Conservation (phyloP, 2,888 invertebrate genomes). For the Netelia virgata region DNA sequence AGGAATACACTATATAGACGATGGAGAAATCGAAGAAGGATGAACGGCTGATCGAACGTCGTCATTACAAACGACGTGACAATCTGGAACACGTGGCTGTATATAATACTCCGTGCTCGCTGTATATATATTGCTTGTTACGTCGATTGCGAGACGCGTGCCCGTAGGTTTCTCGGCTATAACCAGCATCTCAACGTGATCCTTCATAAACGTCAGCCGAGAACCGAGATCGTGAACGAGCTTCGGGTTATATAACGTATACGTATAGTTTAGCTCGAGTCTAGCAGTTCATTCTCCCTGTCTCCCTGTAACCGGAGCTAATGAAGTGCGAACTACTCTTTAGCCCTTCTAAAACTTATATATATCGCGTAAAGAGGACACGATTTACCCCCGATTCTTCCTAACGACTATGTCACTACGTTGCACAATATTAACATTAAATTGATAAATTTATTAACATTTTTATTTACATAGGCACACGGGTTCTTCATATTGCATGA, state of each 20-base stretch:
- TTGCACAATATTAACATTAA: not conserved
- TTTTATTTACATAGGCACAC: too few relatives aligned
- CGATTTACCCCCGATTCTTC: not conserved
- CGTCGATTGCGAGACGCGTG: conserved; percentile 72
- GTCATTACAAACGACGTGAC: conserved; percentile 83
- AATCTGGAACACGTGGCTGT: conserved; percentile 78
- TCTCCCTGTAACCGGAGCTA: conserved; percentile 59
- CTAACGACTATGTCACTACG: not conserved
- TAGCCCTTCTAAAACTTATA: conserved; percentile 18
- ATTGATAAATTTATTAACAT: not conserved
- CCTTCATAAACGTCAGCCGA: conserved; percentile 66
- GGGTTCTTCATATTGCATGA: too few relatives aligned
- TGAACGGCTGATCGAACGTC: conserved; percentile 82
- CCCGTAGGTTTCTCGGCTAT: conserved; percentile 60
- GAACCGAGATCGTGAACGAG: conserved; percentile 61
- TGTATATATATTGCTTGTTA: conserved; percentile 82
- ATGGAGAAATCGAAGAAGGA: conserved; percentile 74
- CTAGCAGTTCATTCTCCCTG: conserved; percentile 50
- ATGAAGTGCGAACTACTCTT: conserved; percentile 65
- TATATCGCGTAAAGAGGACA: conserved; percentile 16
- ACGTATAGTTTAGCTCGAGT: conserved; percentile 22
- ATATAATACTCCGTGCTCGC: conserved; percentile 28
- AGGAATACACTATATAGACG: conserved; percentile 8
- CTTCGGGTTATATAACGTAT: conserved; percentile 37
- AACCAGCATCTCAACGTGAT: conserved; percentile 62